Conservation (phyloP, 2,797 vertebrate species). For the Microctenopoma stevenorrisi region DNA sequence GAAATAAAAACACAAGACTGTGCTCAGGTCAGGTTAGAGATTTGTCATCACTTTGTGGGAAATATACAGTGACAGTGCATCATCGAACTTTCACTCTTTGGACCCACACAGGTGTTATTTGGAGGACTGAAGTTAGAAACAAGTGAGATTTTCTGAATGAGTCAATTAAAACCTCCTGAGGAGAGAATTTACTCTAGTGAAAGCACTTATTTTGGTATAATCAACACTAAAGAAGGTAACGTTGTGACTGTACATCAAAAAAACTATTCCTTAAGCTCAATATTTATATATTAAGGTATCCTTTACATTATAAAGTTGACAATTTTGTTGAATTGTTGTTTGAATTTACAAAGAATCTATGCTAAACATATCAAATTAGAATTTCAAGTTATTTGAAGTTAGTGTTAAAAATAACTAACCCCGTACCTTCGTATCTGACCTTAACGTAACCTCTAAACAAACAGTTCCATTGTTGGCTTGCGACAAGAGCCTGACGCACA, state of each 20-base stretch:
- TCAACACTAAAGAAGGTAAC: neutral
- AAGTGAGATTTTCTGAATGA: neutral
- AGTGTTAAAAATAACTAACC: constrained; percentile 2
- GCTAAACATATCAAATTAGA: neutral
- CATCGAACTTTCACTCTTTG: constrained; percentile 4
- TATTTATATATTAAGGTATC: too few relatives aligned
- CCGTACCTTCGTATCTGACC: constrained; percentile 4
- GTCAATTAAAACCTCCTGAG: too few relatives aligned
- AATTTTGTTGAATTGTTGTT: too few relatives aligned
- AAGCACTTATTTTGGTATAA: neutral
- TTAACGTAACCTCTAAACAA: constrained; percentile 26
- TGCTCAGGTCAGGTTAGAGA: constrained; percentile 9
- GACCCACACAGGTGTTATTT: too few relatives aligned
- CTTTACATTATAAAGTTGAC: too few relatives aligned
- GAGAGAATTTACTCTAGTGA: neutral
- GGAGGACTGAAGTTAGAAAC: too few relatives aligned
- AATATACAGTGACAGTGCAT: neutral
- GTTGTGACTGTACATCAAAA: neutral
- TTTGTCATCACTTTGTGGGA: constrained; percentile 19
- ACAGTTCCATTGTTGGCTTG: constrained; percentile 21
- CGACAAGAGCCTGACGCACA: constrained; percentile 24
- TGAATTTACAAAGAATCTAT: neutral
- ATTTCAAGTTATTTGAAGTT: constrained; percentile 3
- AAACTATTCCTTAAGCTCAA: too few relatives aligned
- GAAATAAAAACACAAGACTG: constrained; percentile 45